A percentile compares a stretch with the other conserved stretches of the same genome.
These are phyloP conservation scores for Lepilemur ruficaudatus DNA, from an alignment of 2,797 vertebrate species.

Conservation along the genomic window DNA sequence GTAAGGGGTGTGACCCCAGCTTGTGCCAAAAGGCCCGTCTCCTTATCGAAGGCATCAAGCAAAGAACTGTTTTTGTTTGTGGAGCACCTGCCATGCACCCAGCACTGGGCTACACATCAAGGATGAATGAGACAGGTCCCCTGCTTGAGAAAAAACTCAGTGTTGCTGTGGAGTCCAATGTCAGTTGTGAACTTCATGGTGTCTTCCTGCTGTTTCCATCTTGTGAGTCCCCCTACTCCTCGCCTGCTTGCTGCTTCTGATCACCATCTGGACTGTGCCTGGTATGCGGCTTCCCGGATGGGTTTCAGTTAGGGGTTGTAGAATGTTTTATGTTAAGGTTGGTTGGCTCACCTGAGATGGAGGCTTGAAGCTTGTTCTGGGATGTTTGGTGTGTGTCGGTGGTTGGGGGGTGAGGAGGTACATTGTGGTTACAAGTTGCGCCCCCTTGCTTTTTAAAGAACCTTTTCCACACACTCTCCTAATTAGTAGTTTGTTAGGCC, in stretches of 20 bases:
- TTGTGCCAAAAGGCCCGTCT: background rate
- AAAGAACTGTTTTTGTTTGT: background rate
- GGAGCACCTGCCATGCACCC: background rate
- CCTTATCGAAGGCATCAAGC: background rate
- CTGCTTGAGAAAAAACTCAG: background rate
- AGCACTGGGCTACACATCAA: background rate
- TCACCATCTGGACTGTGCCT: background rate
- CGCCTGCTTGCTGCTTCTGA: background rate
- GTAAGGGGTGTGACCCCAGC: background rate
- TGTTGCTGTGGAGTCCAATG: background rate
- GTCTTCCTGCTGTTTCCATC: background rate
- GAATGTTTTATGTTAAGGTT: background rate
- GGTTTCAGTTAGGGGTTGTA: background rate
- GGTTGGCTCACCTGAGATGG: background rate
- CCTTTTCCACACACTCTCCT: background rate
- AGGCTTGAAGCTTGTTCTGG: background rate
- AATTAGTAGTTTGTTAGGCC: background rate
- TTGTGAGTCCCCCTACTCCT: background rate
- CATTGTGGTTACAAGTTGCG: background rate
- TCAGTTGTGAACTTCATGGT: background rate
- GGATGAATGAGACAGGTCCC: background rate
- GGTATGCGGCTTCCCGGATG: background rate
- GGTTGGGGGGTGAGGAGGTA: background rate
- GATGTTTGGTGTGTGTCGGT: background rate
- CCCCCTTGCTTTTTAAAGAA: background rate